A percentile compares a stretch with the other conserved stretches of the same genome.
Conservation (phyloP, 1,140 invertebrate genomes). For the Drosophila navojoa region DNA sequence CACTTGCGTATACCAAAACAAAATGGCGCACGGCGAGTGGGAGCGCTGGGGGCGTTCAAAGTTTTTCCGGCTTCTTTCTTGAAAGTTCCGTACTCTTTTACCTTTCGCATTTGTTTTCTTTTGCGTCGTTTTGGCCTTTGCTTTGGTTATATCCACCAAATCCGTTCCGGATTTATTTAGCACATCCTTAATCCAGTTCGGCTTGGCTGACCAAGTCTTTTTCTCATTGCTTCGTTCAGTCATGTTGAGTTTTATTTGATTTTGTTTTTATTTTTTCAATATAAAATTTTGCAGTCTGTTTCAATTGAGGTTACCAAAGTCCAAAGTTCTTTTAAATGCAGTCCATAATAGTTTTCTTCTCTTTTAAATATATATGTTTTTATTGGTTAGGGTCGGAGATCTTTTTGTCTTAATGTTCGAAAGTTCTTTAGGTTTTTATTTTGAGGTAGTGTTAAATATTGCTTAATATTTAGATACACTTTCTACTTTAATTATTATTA, state of each 20-base stretch:
- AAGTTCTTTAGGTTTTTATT: conserved; percentile 11
- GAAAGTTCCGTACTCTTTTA: conserved; percentile 38
- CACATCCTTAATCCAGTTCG: conserved; percentile 79
- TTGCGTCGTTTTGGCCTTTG: conserved; percentile 41
- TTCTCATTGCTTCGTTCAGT: conserved; percentile 63
- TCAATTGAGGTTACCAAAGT: conserved; percentile 4
- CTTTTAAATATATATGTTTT: conserved; percentile 1
- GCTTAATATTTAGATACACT: too few relatives aligned
- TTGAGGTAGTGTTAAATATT: background rate
- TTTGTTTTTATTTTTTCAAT: conserved; percentile 20
- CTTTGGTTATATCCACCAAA: conserved; percentile 66
- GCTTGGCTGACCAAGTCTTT: conserved; percentile 68
- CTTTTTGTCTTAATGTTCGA: conserved; percentile 12
- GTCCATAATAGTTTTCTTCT: conserved; percentile 3
- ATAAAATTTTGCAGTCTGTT: conserved; percentile 10
- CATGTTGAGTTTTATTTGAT: conserved; percentile 34
- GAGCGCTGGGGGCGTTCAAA: conserved; percentile 10
- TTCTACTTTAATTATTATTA: too few relatives aligned
- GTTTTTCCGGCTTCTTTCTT: conserved; percentile 31
- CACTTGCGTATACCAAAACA: conserved; percentile 69
- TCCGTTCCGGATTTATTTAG: conserved; percentile 80
- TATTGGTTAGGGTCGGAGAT: conserved; percentile 40
- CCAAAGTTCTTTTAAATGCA: conserved; percentile 3
- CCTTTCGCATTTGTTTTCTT: conserved; percentile 63
- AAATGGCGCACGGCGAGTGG: conserved; percentile 59